phyloP scores from a whole-genome alignment of 1,140 invertebrate species.

The Trichonephila inaurata region DNA sequence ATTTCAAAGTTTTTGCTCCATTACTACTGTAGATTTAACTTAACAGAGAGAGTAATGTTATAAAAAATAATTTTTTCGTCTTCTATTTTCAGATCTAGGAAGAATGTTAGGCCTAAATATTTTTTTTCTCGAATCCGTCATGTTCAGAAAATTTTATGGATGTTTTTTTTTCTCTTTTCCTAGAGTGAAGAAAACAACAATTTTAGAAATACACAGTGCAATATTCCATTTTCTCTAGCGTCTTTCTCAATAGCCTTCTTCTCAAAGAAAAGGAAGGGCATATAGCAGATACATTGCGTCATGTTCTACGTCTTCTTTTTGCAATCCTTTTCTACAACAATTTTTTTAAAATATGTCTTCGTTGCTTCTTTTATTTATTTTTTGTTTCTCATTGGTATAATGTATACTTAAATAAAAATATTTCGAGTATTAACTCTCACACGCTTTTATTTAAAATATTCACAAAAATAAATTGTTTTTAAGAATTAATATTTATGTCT shows the following conservation, averaged over 20 bases:
- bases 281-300: background rate
- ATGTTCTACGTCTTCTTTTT: background rate
- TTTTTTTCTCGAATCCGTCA: background rate
- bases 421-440: no score
- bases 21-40: no score
- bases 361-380: background rate
- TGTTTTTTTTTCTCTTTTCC: background rate
- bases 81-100: no score
- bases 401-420: no score
- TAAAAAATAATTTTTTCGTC: no score
- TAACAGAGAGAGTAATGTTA: no score
- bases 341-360: background rate
- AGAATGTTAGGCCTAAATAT: background rate
- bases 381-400: background rate
- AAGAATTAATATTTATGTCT: no score
- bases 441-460: no score
- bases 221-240: background rate
- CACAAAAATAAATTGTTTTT: no score
- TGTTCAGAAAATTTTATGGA: background rate
- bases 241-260: background rate
- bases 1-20: no score
- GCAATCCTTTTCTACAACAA: no score
- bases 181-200: background rate
- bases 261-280: background rate
- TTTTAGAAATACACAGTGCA: background rate